Base-by-base conservation (phyloP, 2,888 invertebrate species). In the Dolomedes plantarius region DNA sequence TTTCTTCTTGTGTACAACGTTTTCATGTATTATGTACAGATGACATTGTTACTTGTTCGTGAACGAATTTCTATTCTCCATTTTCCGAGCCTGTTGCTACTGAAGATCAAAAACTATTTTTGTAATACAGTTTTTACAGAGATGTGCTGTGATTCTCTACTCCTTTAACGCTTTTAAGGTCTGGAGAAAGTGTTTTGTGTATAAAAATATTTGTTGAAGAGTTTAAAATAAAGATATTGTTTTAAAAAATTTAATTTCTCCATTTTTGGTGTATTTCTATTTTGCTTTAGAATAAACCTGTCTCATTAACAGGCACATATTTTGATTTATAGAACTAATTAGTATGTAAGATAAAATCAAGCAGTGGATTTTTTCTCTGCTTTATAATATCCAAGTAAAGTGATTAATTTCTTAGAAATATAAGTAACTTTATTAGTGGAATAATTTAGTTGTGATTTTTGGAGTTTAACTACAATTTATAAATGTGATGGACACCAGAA, bases 211-310 rank as follows among this genome's bases (percentile, higher is more conserved):
- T 81, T 68, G 74, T 81, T 74, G 28, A 32, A 81, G 46, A 81
- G 67, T 81, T 81, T 74, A 41, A 80, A 81, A 75, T 81, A 81
- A 81, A 81, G 73, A 69, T 81, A 81, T 75, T 81, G 81, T 81
- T 81, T 56, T 81, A 27, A 39, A 69, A 46, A 23, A 27, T 3
- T 5, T 1, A 16, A 6, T 50, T 50, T 0, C 2, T 50, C 16
- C 3, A 19, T 50, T 6, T 50, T 16, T 50, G 50, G n/a, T n/a
- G n/a, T n/a, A n/a, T n/a, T n/a, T n/a, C n/a, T n/a, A n/a, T n/a
- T n/a, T n/a, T n/a, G n/a, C n/a, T n/a, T n/a, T n/a, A n/a, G n/a
- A n/a, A n/a, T n/a, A n/a, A n/a, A n/a, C n/a, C n/a, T n/a, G n/a
- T n/a, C n/a, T n/a, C n/a, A n/a, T n/a, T n/a, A n/a, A n/a, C n/a